Base-by-base conservation (phyloP, 2,797 vertebrate genomes). In the Lophius americanus region DNA sequence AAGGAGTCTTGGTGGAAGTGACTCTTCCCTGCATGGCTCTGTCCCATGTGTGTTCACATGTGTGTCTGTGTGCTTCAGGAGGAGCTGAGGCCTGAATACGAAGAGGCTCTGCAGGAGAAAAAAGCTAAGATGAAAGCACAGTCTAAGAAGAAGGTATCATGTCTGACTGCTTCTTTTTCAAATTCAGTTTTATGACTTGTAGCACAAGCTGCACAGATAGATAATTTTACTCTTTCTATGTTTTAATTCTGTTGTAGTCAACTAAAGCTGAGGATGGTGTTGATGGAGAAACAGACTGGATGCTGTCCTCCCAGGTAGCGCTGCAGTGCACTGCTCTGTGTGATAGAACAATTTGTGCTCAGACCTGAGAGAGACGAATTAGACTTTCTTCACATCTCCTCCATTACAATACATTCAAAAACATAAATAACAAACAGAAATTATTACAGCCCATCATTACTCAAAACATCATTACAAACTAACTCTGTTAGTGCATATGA, bases 41-140 rank as follows among this genome's bases (percentile, higher is more conserved):
- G 2, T 11, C n/a, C 2, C 10, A 7, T 62, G n/a, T 47, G n/a
- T 53, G 38, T 9, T 37, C 49, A 61, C 43, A 5, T 67, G 13
- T 53, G 12, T 49, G n/a, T 63, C 23, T 71, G n/a, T 75, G 53
- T 75, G 36, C 23, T 78, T 41, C 75, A 95, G 98, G 96, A 98
- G 70, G 95, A 96, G 65, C 89, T 96, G 62, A 94, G 97, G 70
- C 97, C 97, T 32, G 96, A 97, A 76, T 99, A 99, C 74, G 97
- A 98, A 89, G 95, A 92, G 64, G 95, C 92, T 87, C 83, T 99
- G 8, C 92, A 95, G 7, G 93, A 96, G 88, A 99, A 98, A 79
- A 94, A 93, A 75, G 81, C 90, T 60, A 96, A 91, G 88, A 91
- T 85, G 51, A 93, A 92, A 88, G 89, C 58, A 81, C 71, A 60